These are phyloP conservation scores for Ictidomys tridecemlineatus DNA, from an alignment of 2,113 vertebrate genomes.

Conservation along the genomic window DNA sequence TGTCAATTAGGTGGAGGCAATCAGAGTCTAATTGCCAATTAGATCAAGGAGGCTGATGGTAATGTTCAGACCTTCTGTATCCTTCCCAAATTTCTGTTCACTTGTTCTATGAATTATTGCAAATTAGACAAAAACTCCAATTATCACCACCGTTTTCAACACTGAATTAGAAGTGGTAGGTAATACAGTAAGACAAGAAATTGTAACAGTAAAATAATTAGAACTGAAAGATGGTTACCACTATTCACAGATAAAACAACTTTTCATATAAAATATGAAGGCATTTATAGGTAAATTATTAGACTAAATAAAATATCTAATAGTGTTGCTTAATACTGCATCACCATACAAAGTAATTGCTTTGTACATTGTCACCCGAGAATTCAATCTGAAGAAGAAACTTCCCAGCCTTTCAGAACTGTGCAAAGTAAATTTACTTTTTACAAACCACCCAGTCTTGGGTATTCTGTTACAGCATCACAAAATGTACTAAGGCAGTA, in stretches of 20 bases:
- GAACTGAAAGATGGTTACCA: background rate
- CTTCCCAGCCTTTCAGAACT: no score
- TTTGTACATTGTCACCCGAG: no score
- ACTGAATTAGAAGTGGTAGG: background rate
- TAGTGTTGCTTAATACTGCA: no score
- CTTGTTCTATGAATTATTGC: background rate
- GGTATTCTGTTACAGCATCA: no score
- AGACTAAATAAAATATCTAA: no score
- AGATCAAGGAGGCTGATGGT: background rate
- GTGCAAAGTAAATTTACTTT: no score
- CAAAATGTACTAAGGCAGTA: background rate
- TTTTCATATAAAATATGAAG: no score
- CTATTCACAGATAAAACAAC: background rate
- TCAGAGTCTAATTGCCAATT: background rate
- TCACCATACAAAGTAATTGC: no score
- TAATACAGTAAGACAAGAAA: background rate
- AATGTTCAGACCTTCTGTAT: no score
- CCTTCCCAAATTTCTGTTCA: background rate
- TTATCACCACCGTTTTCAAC: background rate
- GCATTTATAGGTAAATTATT: no score
- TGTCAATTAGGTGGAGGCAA: background rate
- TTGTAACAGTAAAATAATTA: background rate
- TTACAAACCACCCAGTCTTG: no score
- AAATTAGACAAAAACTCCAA: background rate
- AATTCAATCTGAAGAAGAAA: no score